These are phyloP conservation scores for Hololepta plana DNA, from an alignment of 2,888 invertebrate species.

Conservation along the genomic window DNA sequence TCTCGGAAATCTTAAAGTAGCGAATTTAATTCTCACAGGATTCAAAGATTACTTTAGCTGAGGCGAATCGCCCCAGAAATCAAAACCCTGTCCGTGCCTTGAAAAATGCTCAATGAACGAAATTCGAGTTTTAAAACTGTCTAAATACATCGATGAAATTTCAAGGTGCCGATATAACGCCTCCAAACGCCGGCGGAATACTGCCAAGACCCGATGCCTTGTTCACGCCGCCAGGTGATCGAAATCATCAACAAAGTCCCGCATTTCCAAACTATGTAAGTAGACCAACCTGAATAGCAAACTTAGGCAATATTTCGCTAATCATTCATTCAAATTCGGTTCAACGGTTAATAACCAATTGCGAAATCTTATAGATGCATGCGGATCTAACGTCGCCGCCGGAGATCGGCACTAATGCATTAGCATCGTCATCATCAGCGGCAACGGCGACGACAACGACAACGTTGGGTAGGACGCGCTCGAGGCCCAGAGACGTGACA, in stretches of 20 bases:
- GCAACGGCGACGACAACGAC: conserved; percentile 12
- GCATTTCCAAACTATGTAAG: conserved; percentile 18
- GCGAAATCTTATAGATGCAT: conserved; percentile 11
- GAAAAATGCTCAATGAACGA: no score
- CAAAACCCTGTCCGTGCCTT: no score
- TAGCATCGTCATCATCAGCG: conserved; percentile 5
- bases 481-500: conserved; percentile 26
- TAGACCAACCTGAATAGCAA: no score
- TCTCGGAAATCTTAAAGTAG: no score
- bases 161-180: conserved; percentile 21
- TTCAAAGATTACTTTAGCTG: no score
- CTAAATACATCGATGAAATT: no score
- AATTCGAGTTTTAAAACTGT: no score
- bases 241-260: conserved; percentile 15
- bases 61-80: no score
- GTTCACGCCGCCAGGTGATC: conserved; percentile 19
- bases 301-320: no score
- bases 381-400: conserved; percentile 14
- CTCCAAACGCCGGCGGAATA: conserved; percentile 18
- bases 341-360: background rate
- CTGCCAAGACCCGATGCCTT: conserved; percentile 23
- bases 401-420: conserved; percentile 19
- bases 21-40: no score
- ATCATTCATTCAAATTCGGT: conserved; percentile 1
- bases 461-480: conserved; percentile 21